Evolutionary conservation across 2,888 invertebrate genomes (phyloP).

Genomic region (Flexamia atlantica): DNA sequence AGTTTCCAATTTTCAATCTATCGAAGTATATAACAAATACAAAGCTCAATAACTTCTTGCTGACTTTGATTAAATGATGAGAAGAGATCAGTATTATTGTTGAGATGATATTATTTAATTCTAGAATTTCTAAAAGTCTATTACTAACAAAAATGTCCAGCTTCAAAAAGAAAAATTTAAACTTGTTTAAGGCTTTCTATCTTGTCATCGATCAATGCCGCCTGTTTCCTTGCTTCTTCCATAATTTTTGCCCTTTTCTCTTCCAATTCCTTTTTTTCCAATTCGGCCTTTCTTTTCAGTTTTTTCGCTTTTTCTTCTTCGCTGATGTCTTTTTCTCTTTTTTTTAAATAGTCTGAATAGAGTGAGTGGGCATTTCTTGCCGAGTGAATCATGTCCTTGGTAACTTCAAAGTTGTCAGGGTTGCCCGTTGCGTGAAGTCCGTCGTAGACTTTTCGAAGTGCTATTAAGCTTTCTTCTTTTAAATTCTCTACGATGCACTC

Average conservation of each 20-base stretch:
- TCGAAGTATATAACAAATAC: no score
- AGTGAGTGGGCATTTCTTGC: constrained; percentile 38
- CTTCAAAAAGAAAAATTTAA: no score
- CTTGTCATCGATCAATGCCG: no score
- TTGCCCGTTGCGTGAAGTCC: neutral
- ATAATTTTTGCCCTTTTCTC: constrained; percentile 25
- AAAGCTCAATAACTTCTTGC: no score
- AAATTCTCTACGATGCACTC: constrained; percentile 46
- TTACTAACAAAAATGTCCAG: no score
- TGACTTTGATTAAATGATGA: no score
- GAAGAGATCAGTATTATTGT: no score
- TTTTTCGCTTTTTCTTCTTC: constrained; percentile 11
- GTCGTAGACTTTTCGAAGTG: neutral
- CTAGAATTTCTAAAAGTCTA: no score
- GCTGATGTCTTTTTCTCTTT: neutral
- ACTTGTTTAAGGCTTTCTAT: no score
- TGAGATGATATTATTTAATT: no score
- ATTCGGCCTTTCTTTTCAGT: constrained; percentile 34
- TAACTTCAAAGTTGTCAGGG: neutral
- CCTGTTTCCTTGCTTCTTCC: constrained; percentile 26
- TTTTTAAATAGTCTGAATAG: constrained; percentile 17
- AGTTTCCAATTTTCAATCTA: no score
- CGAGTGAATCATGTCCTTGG: constrained; percentile 9
- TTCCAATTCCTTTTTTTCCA: constrained; percentile 27
- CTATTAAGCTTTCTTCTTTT: constrained; percentile 30